phyloP scores from a whole-genome alignment of 2,888 invertebrate species.

The Caenorhabditis doughertyi region DNA sequence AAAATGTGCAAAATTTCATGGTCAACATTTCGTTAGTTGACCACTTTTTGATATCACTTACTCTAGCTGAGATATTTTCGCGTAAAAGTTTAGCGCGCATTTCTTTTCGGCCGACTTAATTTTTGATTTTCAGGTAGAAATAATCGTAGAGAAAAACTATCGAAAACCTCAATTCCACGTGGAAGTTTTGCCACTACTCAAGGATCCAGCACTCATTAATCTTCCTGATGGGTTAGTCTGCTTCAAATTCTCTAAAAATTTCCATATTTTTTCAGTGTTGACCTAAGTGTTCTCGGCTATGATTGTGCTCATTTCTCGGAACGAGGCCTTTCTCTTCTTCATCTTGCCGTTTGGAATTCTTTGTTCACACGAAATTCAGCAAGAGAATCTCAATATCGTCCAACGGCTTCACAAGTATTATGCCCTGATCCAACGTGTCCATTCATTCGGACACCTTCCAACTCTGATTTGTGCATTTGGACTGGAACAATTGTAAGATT shows the following conservation, averaged over 20 bases:
- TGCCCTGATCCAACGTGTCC: constrained; percentile 75
- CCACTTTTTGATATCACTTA: no score
- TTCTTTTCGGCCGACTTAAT: no score
- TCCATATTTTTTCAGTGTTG: constrained; percentile 59
- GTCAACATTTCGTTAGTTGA: no score
- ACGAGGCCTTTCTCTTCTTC: constrained; percentile 72
- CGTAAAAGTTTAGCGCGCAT: no score
- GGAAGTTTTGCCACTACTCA: constrained; percentile 72
- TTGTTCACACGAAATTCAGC: constrained; percentile 67
- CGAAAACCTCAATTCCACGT: constrained; percentile 69
- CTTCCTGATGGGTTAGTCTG: constrained; percentile 68
- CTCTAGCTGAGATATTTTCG: no score
- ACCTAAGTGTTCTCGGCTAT: constrained; percentile 72
- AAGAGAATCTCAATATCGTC: constrained; percentile 63
- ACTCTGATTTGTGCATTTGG: constrained; percentile 74
- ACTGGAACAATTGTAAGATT: constrained; percentile 58
- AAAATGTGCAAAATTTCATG: no score
- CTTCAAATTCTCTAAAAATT: not conserved
- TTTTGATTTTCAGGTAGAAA: constrained; percentile 60
- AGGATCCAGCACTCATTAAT: constrained; percentile 69
- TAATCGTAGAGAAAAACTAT: constrained; percentile 73
- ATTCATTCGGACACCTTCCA: constrained; percentile 71
- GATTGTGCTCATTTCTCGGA: constrained; percentile 76
- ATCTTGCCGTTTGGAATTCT: constrained; percentile 70
- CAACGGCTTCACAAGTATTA: constrained; percentile 49